Percentiles rank a stretch among this genome's conserved stretches.
Evolutionary conservation across 2,113 vertebrate species (phyloP).

Genomic region (Eira barbara): DNA sequence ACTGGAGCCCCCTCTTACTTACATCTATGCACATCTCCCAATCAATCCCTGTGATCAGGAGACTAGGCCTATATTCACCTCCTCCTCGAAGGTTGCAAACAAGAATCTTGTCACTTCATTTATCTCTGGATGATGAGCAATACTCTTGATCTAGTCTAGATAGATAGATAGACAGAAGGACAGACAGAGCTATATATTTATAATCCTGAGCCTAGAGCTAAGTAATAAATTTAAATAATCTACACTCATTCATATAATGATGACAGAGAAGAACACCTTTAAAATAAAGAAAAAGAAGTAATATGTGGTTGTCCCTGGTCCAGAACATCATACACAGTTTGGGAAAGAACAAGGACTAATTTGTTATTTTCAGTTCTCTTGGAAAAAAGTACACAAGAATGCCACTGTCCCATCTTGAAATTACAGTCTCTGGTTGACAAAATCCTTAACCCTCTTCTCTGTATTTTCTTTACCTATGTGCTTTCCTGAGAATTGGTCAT

Average conservation of each 20-base stretch:
- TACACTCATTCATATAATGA: background rate
- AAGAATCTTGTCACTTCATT: background rate
- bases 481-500: background rate
- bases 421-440: background rate
- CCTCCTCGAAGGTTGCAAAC: background rate
- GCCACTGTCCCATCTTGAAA: background rate
- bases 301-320: background rate
- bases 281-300: background rate
- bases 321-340: background rate
- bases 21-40: background rate
- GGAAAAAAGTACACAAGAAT: background rate
- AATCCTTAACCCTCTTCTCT: background rate
- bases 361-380: background rate
- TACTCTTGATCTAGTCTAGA: background rate
- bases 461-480: background rate
- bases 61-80: background rate
- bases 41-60: background rate
- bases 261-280: background rate
- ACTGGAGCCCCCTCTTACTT: background rate
- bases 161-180: background rate
- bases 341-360: background rate
- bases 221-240: background rate
- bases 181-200: background rate
- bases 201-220: background rate
- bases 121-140: background rate